phyloP scores from a whole-genome alignment of 2,797 vertebrate genomes.

The Cheirogaleus major region DNA sequence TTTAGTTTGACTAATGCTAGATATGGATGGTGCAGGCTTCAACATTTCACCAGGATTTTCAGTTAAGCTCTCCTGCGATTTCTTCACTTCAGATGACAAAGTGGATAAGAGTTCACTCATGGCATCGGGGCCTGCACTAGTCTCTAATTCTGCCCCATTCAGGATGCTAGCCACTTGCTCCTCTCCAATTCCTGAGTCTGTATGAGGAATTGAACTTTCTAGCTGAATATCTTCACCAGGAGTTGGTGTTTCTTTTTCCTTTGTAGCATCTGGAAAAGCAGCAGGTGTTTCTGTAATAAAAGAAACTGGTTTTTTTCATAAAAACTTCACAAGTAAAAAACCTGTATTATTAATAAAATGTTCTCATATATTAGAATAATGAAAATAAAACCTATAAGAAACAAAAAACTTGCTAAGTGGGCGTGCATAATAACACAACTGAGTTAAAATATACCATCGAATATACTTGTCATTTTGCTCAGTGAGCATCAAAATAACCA shows the following conservation, averaged over 20 bases:
- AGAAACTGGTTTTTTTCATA: slow-evolving; percentile 44
- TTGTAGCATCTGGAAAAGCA: slow-evolving; percentile 89
- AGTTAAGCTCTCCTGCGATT: slow-evolving; percentile 92
- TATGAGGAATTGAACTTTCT: slow-evolving; percentile 90
- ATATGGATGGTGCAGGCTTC: slow-evolving; percentile 90
- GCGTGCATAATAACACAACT: background rate
- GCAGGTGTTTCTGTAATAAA: slow-evolving; percentile 89
- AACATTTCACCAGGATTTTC: slow-evolving; percentile 89
- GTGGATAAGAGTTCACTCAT: slow-evolving; percentile 94
- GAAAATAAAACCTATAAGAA: background rate
- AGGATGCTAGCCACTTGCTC: slow-evolving; percentile 91
- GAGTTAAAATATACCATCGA: background rate
- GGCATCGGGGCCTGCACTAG: slow-evolving; percentile 87
- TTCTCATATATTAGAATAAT: background rate
- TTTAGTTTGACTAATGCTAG: slow-evolving; percentile 93
- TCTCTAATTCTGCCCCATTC: slow-evolving; percentile 91
- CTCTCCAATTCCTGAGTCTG: slow-evolving; percentile 94
- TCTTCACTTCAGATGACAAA: slow-evolving; percentile 93
- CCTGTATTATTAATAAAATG: background rate
- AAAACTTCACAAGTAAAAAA: slow-evolving; percentile 33
- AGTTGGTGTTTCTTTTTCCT: slow-evolving; percentile 88
- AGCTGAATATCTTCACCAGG: slow-evolving; percentile 87
- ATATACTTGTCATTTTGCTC: background rate
- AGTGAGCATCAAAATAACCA: background rate
- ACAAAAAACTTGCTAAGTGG: background rate